These are phyloP conservation scores for Sminthopsis crassicaudata DNA, from an alignment of 2,113 vertebrate species.

Conservation along the genomic window DNA sequence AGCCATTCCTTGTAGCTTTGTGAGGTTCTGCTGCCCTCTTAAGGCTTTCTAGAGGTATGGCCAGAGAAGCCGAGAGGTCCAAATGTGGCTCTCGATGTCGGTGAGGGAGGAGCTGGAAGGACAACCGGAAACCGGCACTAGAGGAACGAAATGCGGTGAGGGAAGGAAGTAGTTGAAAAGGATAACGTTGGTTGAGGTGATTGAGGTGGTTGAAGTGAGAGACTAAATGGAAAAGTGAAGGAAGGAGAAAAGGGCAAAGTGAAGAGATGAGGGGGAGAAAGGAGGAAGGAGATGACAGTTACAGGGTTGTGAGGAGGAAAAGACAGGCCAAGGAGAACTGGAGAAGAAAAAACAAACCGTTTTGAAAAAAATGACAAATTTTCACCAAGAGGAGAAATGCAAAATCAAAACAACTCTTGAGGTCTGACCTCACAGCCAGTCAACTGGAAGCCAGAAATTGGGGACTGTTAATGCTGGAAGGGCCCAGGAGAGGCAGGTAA, in stretches of 20 bases:
- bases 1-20: not conserved
- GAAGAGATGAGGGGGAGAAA: not conserved
- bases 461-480: not conserved
- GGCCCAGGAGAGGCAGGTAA: not conserved
- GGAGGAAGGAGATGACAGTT: not conserved
- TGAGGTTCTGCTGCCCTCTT: slow-evolving; percentile 61
- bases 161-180: not conserved
- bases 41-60: slow-evolving; percentile 38
- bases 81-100: not conserved
- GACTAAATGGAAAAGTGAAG: not conserved
- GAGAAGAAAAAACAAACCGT: not conserved
- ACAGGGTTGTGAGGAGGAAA: not conserved
- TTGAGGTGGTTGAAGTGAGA: not conserved
- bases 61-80: not conserved
- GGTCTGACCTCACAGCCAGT: not conserved
- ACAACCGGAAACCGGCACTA: not conserved
- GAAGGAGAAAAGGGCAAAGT: not conserved
- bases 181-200: not conserved
- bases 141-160: not conserved
- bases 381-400: not conserved
- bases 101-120: not conserved
- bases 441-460: not conserved
- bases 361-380: not conserved
- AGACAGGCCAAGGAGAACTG: not conserved
- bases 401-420: not conserved